Evolutionary conservation across 2,797 vertebrate genomes (phyloP), one percentile per base, ranked within the genome.

Genomic region (Prunella strophiata): DNA sequence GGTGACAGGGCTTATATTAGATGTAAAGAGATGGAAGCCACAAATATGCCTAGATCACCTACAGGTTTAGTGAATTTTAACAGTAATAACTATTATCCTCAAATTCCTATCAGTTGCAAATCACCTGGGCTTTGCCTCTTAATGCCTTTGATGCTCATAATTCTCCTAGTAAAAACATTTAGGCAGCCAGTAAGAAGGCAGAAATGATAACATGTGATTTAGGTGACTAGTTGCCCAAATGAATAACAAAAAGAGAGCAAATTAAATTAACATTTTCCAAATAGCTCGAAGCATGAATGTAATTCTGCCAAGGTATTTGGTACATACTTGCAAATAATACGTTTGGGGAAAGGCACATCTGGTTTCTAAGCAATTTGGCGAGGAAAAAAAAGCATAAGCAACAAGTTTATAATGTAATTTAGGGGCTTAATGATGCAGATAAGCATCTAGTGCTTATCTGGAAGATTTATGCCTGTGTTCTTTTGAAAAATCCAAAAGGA

Each of bases 181-280:
- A 82, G 51, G n/a, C n/a, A 88, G 32, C 30, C 73, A 84, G 59
- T 81, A 48, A 50, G 67, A 78, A 84, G 38, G 63, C 43, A 86
- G 67, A 91, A 91, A 58, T 0, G 9, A 79, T 82, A 84, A 77
- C 57, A 54, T 66, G 51, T 85, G 75, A 88, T 93, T 91, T 86
- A 94, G 29, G 38, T 52, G 59, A 93, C 43, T 81, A 67, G 63
- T 47, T 94, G 74, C 85, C 59, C 76, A 42, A 57, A 76, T 76
- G 77, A 92, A 73, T 66, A 90, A 72, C 70, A 89, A 92, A 72
- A 85, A 84, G 45, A 25, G 38, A 89, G 50, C 22, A 76, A 59
- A 82, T 85, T 93, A 93, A 95, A 91, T 84, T 67, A 94, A 74
- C 66, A 54, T 95, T 95, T 96, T 88, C 83, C 45, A 94, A 90